phyloP scores from a whole-genome alignment of 2,113 vertebrate species.

The Percina caprodes region DNA sequence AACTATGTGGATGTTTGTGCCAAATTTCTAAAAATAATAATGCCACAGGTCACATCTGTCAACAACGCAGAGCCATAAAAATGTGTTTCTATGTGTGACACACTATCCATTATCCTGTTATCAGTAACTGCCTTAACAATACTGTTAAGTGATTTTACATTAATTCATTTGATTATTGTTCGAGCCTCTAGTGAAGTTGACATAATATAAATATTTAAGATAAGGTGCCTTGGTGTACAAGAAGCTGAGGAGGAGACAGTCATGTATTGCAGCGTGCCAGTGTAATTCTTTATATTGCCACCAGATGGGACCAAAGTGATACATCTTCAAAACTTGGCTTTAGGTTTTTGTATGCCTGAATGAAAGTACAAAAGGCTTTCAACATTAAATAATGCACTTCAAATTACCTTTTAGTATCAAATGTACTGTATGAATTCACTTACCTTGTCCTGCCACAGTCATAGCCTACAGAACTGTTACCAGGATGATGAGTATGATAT shows the following conservation, averaged over 20 bases:
- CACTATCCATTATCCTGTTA: neutral
- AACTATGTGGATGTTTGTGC: too few relatives aligned
- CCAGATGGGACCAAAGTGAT: neutral
- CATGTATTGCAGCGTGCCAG: neutral
- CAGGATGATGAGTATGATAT: slow-evolving; percentile 54
- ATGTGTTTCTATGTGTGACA: neutral
- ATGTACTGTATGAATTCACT: neutral
- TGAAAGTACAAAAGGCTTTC: neutral
- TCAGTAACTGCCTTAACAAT: neutral
- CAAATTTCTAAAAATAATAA: too few relatives aligned
- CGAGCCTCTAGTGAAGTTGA: neutral
- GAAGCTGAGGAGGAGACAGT: neutral
- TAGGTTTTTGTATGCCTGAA: neutral
- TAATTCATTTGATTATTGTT: neutral
- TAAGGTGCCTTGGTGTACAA: neutral
- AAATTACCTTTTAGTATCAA: neutral
- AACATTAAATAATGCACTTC: neutral
- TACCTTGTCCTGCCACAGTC: neutral
- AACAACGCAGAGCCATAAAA: neutral
- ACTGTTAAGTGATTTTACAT: neutral
- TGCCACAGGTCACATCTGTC: too few relatives aligned
- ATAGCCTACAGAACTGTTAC: slow-evolving; percentile 58
- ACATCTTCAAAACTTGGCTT: neutral
- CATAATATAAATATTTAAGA: neutral
- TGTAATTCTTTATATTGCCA: neutral